Conservation (phyloP, 2,888 invertebrate genomes). For the Gryllus longicercus region DNA sequence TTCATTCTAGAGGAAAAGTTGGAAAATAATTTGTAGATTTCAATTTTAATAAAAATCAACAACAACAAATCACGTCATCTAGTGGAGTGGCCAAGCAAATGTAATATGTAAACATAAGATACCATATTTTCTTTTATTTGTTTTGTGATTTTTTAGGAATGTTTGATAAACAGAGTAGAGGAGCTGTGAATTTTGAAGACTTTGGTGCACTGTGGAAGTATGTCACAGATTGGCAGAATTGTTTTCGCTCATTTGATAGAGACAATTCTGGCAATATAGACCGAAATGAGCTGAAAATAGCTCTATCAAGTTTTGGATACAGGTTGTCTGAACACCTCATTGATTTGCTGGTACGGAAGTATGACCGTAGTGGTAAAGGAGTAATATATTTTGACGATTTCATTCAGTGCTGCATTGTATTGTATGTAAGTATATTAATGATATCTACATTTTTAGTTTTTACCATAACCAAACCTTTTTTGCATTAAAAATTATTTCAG, state of each 20-base stretch:
- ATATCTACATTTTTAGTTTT: too few species aligned
- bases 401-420: conserved; percentile 90
- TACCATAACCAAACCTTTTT: too few species aligned
- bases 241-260: conserved; percentile 89
- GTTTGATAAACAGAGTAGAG: conserved; percentile 89
- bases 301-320: conserved; percentile 86
- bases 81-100: too few species aligned
- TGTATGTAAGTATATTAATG: conserved; percentile 70
- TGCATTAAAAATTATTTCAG: too few species aligned
- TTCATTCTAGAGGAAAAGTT: too few species aligned
- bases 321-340: conserved; percentile 78
- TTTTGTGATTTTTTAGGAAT: conserved; percentile 48
- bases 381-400: conserved; percentile 97
- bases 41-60: too few species aligned
- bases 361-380: conserved; percentile 87
- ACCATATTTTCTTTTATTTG: not conserved
- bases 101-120: too few species aligned
- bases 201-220: conserved; percentile 97
- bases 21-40: too few species aligned
- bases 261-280: conserved; percentile 92
- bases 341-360: conserved; percentile 80
- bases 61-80: too few species aligned
- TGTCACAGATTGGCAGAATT: conserved; percentile 95
- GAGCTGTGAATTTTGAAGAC: conserved; percentile 90
- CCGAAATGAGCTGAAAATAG: conserved; percentile 81